Base-by-base conservation (phyloP, 92 coral and sea anemone species). In the Porites evermanni region DNA sequence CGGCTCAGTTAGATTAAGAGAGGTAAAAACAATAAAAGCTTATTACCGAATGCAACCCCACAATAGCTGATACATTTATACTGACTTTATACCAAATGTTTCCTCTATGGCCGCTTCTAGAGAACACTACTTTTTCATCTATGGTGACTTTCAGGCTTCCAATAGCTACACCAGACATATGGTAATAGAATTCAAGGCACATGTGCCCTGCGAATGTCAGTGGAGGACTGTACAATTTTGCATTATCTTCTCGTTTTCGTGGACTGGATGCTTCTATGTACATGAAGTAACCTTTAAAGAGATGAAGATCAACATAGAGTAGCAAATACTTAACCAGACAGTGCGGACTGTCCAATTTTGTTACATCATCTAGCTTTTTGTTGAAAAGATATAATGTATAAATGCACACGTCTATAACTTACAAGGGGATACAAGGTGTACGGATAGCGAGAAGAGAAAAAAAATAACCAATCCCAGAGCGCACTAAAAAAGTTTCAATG, bases 241-340 rank as follows among this genome's bases (percentile, higher is more conserved):
- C 92, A 6, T 23, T 44, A 13, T 89, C 89, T 14, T 74, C 84
- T 38, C 19, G 24, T 1, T n/a, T 19, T 47, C 92, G 77, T 12
- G 92, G 92, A 19, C 64, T 23, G 23, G 85, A 83, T 16, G 92
- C 84, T 63, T 89, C 92, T 50, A 84, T 67, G 77, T 89, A 84
- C 74, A 84, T 64, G 66, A 71, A 89, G 44, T 82, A 84, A 70
- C 92, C 92, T 89, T 12, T 11, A 16, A 72, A 72, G 19, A 63
- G 67, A 63, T 38, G 47, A 38, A 38, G 47, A 38, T 38, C 47
- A 0, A 38, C 47, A 38, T 38, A 29, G 32, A 29, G 32, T 29
- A 29, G 32, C 32, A 2, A 29, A 2, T 0, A 29, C 32, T 29
- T 29, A 29, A 29, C 4, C 32, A 29, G 32, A 29, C 32, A 0